These are phyloP conservation scores for Halichoerus grypus DNA, from an alignment of 2,113 vertebrate genomes.

Conservation along the genomic window DNA sequence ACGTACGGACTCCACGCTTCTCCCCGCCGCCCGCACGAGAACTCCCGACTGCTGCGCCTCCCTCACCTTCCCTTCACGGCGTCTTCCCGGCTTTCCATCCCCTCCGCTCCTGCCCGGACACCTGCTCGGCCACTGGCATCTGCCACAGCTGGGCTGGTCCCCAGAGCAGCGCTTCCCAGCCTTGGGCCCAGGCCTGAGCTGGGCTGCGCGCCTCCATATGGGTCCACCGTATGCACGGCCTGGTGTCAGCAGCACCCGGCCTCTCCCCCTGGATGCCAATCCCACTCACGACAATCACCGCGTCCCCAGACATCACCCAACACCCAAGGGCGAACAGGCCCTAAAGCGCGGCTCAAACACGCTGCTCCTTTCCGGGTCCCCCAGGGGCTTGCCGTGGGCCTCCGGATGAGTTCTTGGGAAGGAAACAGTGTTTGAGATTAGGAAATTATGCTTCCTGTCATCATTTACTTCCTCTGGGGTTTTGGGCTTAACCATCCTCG, in stretches of 20 bases:
- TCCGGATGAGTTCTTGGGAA: neutral
- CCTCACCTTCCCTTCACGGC: neutral
- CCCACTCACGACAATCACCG: neutral
- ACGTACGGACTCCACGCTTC: neutral
- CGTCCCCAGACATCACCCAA: neutral
- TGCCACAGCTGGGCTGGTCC: neutral
- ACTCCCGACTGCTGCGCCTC: neutral
- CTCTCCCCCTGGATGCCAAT: neutral
- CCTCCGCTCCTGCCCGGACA: neutral
- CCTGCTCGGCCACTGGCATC: fast-evolving
- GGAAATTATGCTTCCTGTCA: neutral
- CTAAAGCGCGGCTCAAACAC: fast-evolving
- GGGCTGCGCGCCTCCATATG: neutral
- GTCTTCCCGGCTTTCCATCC: neutral
- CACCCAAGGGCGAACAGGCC: neutral
- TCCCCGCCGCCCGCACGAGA: neutral
- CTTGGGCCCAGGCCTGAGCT: neutral
- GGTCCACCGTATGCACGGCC: neutral
- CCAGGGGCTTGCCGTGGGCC: fast-evolving
- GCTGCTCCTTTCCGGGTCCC: neutral
- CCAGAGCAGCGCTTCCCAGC: neutral
- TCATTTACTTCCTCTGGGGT: neutral
- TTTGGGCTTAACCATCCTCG: neutral
- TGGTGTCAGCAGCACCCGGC: neutral
- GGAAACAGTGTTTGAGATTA: neutral